phyloP scores from a whole-genome alignment of 2,888 invertebrate species.

The Aplocera efformata region DNA sequence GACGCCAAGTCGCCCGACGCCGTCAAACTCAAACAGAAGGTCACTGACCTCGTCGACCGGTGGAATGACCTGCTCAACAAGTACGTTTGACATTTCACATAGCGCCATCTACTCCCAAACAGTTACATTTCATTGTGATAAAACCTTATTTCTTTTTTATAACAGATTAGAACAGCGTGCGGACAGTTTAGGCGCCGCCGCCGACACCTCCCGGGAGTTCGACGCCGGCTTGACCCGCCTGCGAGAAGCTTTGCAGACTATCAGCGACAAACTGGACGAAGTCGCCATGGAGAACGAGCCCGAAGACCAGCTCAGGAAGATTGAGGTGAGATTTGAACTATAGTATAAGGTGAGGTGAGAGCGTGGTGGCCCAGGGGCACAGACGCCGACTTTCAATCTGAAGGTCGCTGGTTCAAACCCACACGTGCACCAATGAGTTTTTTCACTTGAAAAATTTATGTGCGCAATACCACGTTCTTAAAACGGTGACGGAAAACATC shows the following conservation, averaged over 20 bases:
- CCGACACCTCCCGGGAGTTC: conserved; percentile 95
- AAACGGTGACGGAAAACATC: too few species aligned
- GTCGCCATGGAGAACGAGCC: conserved; percentile 90
- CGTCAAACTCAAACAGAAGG: conserved; percentile 82
- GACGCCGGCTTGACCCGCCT: conserved; percentile 92
- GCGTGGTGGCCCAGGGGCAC: too few species aligned
- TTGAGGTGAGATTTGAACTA: conserved; percentile 78
- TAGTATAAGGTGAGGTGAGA: neutral
- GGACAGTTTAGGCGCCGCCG: conserved; percentile 92
- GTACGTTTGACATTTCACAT: conserved; percentile 49
- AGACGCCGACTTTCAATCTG: too few species aligned
- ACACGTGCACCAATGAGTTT: too few species aligned
- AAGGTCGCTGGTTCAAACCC: too few species aligned
- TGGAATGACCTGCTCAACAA: conserved; percentile 90
- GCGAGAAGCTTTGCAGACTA: conserved; percentile 91
- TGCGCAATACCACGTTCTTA: too few species aligned
- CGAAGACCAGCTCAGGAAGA: conserved; percentile 91
- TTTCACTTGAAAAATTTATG: too few species aligned
- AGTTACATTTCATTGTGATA: too few species aligned
- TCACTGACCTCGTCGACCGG: conserved; percentile 85
- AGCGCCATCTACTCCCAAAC: too few species aligned
- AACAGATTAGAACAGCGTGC: conserved; percentile 92
- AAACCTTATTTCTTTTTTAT: neutral
- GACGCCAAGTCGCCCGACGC: conserved; percentile 74
- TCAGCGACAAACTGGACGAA: conserved; percentile 92